Evolutionary conservation across 1,140 invertebrate genomes (phyloP).

Genomic region (Drosophila bipectinata): DNA sequence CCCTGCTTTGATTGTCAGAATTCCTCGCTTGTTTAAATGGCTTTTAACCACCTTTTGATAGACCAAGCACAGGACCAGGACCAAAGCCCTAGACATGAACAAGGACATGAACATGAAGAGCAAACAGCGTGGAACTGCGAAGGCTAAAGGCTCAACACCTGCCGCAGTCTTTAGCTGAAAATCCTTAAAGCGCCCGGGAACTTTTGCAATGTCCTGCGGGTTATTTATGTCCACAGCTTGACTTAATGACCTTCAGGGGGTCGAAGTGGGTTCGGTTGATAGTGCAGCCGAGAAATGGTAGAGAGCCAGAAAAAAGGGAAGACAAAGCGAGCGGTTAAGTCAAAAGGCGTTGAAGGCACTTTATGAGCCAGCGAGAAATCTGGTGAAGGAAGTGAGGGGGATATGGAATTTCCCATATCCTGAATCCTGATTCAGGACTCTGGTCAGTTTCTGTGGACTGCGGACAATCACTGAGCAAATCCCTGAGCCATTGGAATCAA

Average conservation of each 20-base stretch:
- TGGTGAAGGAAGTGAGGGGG: background rate
- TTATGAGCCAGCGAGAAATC: constrained; percentile 59
- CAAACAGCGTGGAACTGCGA: constrained; percentile 12
- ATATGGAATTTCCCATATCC: constrained; percentile 28
- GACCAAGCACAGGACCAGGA: constrained; percentile 32
- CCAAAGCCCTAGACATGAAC: background rate
- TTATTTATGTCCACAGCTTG: constrained; percentile 76
- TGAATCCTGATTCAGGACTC: constrained; percentile 5
- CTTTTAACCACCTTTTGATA: constrained; percentile 41
- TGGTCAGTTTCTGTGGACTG: constrained; percentile 28
- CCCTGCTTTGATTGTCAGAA: constrained; percentile 17
- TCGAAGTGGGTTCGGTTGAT: constrained; percentile 20
- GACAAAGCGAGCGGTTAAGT: constrained; percentile 78
- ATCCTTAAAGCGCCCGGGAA: constrained; percentile 52
- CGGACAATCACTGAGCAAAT: constrained; percentile 76
- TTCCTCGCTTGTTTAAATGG: constrained; percentile 11
- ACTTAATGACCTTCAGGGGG: constrained; percentile 67
- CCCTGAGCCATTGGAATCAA: constrained; percentile 77
- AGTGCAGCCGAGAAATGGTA: constrained; percentile 19
- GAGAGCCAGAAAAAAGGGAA: constrained; percentile 28
- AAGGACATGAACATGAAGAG: constrained; percentile 9
- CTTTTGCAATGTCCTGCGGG: constrained; percentile 58
- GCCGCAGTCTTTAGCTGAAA: constrained; percentile 30
- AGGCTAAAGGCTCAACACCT: constrained; percentile 52
- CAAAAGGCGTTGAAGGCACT: constrained; percentile 80